A percentile compares a stretch with the other conserved stretches of the same genome.
phyloP scores from a whole-genome alignment of 2,113 vertebrate species.

The Agapornis roseicollis region DNA sequence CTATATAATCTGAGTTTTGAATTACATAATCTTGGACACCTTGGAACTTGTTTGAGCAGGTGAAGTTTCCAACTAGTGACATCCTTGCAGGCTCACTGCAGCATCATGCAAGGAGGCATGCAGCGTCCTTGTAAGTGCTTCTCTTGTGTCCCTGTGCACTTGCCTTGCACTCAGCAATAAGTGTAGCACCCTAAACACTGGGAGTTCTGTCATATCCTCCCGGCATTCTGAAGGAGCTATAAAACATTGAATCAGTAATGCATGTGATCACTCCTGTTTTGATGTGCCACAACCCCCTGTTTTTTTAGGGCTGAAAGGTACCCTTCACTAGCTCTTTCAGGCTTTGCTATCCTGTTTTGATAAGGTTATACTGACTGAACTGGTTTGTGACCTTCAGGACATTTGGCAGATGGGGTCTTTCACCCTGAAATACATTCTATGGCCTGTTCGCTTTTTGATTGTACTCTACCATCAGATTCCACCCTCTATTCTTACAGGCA shows the following conservation, averaged over 20 bases:
- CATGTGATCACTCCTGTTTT: not conserved
- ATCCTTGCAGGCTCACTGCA: not conserved
- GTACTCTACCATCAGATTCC: not conserved
- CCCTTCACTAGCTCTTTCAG: not conserved
- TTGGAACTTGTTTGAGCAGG: not conserved
- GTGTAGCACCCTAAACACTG: not conserved
- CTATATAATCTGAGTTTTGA: not conserved
- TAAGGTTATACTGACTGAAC: not conserved
- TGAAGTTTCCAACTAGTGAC: not conserved
- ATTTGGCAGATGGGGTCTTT: not conserved
- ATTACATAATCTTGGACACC: not conserved
- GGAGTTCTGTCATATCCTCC: not conserved
- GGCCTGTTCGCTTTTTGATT: not conserved
- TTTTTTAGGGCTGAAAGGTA: not conserved
- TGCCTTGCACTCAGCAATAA: not conserved
- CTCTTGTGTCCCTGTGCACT: not conserved
- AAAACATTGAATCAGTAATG: not conserved
- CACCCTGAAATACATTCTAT: not conserved
- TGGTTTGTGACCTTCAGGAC: not conserved
- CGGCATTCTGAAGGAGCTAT: not conserved
- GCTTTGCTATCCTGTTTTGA: not conserved
- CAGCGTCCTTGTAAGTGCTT: not conserved
- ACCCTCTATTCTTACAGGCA: not conserved
- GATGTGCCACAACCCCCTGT: not conserved
- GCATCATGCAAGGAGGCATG: not conserved